A percentile compares a stretch with the other conserved stretches of the same genome.
Conservation (phyloP, 2,888 invertebrate genomes). For the Hyalella azteca region DNA sequence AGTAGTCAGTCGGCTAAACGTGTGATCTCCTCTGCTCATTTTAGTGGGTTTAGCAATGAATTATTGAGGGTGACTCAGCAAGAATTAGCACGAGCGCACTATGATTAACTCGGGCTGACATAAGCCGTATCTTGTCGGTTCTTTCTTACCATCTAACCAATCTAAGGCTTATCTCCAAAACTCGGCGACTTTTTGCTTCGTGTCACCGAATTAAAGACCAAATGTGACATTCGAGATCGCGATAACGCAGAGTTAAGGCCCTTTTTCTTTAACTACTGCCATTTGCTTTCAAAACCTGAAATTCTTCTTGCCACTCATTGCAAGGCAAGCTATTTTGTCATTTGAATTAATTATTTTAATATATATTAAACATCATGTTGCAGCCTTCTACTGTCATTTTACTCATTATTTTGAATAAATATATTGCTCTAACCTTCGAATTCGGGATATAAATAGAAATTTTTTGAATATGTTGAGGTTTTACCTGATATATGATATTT, state of each 20-base stretch:
- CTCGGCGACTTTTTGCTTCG: not conserved
- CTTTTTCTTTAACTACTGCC: too few relatives aligned
- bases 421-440: too few relatives aligned
- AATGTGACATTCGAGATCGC: conserved; percentile 12
- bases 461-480: too few relatives aligned
- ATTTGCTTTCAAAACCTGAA: too few relatives aligned
- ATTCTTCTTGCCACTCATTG: too few relatives aligned
- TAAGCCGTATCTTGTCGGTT: conserved; percentile 26
- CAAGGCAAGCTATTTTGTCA: too few relatives aligned
- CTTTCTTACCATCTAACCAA: conserved; percentile 30
- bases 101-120: conserved; percentile 27
- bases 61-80: conserved; percentile 31
- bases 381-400: too few relatives aligned
- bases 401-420: too few relatives aligned
- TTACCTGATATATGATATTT: too few relatives aligned
- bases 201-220: conserved; percentile 8
- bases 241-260: conserved; percentile 5
- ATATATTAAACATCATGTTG: too few relatives aligned
- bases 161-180: conserved; percentile 16
- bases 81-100: conserved; percentile 5
- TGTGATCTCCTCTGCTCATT: not conserved
- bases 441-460: too few relatives aligned
- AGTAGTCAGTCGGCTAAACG: not conserved
- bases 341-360: too few relatives aligned
- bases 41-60: conserved; percentile 34